Evolutionary conservation across 2,113 vertebrate genomes (phyloP).

Genomic region (Dolichotis patagonum): DNA sequence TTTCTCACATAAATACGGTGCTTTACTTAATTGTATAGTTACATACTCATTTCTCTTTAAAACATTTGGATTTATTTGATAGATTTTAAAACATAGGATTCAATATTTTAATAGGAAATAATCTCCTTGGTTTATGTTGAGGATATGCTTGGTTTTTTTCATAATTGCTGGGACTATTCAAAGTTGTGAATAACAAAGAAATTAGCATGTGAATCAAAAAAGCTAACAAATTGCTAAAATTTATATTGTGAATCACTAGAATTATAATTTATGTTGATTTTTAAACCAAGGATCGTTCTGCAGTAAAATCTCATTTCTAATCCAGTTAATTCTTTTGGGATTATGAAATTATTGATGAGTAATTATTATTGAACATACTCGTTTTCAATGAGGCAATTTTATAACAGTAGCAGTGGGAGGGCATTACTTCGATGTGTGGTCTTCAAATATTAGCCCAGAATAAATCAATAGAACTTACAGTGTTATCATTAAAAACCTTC

Average conservation of each 20-base stretch:
- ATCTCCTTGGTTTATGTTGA: neutral
- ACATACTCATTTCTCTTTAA: neutral
- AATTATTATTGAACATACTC: conserved; percentile 54
- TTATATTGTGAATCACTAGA: conserved; percentile 35
- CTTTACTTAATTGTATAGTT: conserved; percentile 21
- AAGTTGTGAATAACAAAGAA: conserved; percentile 13
- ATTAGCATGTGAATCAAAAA: conserved; percentile 23
- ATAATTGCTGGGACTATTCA: conserved; percentile 10
- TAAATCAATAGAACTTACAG: conserved; percentile 66
- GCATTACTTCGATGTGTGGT: neutral
- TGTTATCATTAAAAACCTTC: conserved; percentile 58
- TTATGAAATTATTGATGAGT: conserved; percentile 47
- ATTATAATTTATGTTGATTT: conserved; percentile 22
- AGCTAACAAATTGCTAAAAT: neutral
- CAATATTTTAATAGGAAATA: conserved; percentile 6
- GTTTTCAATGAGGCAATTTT: conserved; percentile 62
- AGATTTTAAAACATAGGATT: conserved; percentile 16
- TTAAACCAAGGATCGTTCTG: conserved; percentile 27
- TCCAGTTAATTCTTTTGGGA: conserved; percentile 45
- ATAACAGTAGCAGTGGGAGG: neutral
- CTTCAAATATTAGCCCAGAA: conserved; percentile 56
- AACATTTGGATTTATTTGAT: neutral
- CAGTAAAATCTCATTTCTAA: conserved; percentile 4
- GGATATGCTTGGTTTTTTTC: conserved; percentile 6
- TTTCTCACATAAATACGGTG: conserved; percentile 21